phyloP scores from a whole-genome alignment of 2,797 vertebrate genomes.

The Chromobotia macracanthus region DNA sequence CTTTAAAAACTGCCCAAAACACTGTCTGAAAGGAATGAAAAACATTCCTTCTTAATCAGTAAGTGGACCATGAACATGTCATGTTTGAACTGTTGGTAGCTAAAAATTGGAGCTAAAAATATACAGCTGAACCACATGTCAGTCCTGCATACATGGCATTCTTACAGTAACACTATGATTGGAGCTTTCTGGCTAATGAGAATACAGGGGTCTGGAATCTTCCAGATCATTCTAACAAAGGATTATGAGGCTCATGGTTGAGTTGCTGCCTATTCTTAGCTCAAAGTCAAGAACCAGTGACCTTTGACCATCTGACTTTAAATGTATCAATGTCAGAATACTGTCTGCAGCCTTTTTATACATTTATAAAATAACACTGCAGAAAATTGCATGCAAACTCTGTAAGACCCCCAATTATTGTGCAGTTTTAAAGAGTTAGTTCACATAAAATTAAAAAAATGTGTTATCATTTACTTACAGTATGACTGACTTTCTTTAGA shows the following conservation, averaged over 20 bases:
- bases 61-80: conserved; percentile 17
- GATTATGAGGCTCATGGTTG: not conserved
- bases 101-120: conserved; percentile 6
- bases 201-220: conserved; percentile 3
- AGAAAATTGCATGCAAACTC: too few relatives aligned
- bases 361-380: too few relatives aligned
- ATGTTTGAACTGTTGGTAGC: not conserved
- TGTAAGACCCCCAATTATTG: too few relatives aligned
- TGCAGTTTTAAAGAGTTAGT: too few relatives aligned
- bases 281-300: conserved; percentile 5
- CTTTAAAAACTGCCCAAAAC: not conserved
- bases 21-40: not conserved
- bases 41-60: conserved; percentile 24
- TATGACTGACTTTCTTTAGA: too few relatives aligned
- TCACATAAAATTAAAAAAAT: too few relatives aligned
- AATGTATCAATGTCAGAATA: not conserved
- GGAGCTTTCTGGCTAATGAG: conserved; percentile 1
- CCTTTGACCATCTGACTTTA: not conserved
- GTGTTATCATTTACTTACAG: too few relatives aligned
- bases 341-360: not conserved
- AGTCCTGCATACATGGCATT: conserved; percentile 11
- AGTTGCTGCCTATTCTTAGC: conserved; percentile 6
- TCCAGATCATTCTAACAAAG: conserved; percentile 19
- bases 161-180: conserved; percentile 16
- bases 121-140: conserved; percentile 29